Conservation (phyloP, 2,888 invertebrate species). For the Serrognathus titanus region DNA sequence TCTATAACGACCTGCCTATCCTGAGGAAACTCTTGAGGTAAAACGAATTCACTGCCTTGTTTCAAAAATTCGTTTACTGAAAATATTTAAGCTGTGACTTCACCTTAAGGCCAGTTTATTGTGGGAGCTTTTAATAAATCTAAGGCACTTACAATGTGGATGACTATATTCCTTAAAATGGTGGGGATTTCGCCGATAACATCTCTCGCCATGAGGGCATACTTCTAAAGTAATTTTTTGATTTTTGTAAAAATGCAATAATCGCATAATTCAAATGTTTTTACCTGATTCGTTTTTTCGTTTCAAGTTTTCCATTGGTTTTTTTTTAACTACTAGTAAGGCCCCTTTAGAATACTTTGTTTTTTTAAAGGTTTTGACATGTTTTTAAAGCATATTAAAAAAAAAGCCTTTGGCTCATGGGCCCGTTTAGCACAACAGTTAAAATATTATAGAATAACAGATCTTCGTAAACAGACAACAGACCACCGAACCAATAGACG, state of each 20-base stretch:
- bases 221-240: slow-evolving; percentile 37
- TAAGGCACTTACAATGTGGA: slow-evolving; percentile 64
- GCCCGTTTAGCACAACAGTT: too few species aligned
- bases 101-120: neutral
- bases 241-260: slow-evolving; percentile 30
- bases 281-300: too few species aligned
- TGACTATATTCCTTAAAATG: slow-evolving; percentile 82
- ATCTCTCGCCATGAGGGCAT: slow-evolving; percentile 74
- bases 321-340: too few species aligned
- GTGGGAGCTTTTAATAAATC: neutral
- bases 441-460: too few species aligned
- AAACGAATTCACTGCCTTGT: slow-evolving; percentile 50
- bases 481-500: too few species aligned
- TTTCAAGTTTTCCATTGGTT: too few species aligned
- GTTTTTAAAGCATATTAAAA: too few species aligned
- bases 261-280: too few species aligned
- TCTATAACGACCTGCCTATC: slow-evolving; percentile 56
- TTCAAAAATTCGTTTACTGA: slow-evolving; percentile 65
- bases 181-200: slow-evolving; percentile 79
- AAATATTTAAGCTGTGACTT: slow-evolving; percentile 23
- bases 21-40: slow-evolving; percentile 56
- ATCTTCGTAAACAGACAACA: too few species aligned
- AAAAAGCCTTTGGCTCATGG: too few species aligned
- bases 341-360: too few species aligned
- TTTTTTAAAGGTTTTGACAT: too few species aligned